A percentile compares a stretch with the other conserved stretches of the same genome.
Evolutionary conservation across 2,113 vertebrate species (phyloP).

Genomic region (Misgurnus mizolepis): DNA sequence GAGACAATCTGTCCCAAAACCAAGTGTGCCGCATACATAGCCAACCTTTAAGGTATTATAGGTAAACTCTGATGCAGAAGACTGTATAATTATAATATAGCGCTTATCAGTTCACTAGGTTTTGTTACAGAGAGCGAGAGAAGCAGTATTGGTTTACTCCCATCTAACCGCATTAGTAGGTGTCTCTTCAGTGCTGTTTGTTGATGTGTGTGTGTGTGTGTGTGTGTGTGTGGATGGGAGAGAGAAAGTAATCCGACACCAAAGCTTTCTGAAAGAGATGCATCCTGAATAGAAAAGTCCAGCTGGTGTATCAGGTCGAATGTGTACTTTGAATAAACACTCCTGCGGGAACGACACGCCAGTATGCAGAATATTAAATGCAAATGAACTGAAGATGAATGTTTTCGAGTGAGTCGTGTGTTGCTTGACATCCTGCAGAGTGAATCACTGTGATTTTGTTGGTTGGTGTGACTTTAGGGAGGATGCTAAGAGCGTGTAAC

Average conservation of each 20-base stretch:
- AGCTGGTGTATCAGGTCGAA: conserved; percentile 26
- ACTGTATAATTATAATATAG: neutral
- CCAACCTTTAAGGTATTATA: neutral
- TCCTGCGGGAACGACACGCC: too few relatives aligned
- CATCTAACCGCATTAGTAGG: conserved; percentile 22
- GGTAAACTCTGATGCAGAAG: too few relatives aligned
- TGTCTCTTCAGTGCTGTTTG: conserved; percentile 49
- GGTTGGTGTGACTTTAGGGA: too few relatives aligned
- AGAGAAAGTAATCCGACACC: conserved; percentile 26
- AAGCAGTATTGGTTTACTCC: conserved; percentile 38
- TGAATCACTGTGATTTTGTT: too few relatives aligned
- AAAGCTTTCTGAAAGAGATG: neutral
- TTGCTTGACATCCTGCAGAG: too few relatives aligned
- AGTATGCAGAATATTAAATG: too few relatives aligned
- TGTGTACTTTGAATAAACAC: conserved; percentile 31
- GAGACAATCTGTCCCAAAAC: conserved; percentile 15
- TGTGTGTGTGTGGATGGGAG: neutral
- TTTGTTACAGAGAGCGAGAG: conserved; percentile 57
- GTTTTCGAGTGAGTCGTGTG: too few relatives aligned
- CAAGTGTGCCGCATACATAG: neutral
- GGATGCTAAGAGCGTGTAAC: too few relatives aligned
- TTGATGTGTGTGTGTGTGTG: conserved; percentile 32
- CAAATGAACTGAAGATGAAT: too few relatives aligned
- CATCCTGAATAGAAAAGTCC: conserved; percentile 17
- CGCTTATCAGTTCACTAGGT: neutral